A percentile compares a stretch with the other conserved stretches of the same genome.
Evolutionary conservation across 2,888 invertebrate species (phyloP).

Genomic region (Sericinus montela): DNA sequence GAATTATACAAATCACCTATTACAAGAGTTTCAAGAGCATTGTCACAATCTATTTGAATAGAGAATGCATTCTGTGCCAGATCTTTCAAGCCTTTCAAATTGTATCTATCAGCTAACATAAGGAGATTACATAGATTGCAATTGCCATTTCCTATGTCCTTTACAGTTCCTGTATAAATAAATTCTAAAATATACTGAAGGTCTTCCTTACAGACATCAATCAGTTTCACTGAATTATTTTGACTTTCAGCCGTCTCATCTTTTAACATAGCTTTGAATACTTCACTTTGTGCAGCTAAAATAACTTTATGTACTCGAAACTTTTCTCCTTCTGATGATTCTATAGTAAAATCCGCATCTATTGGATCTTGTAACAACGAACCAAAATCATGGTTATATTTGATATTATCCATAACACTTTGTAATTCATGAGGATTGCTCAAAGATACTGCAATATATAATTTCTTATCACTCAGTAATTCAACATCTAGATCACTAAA

Average conservation of each 20-base stretch:
- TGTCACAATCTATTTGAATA: conserved; percentile 47
- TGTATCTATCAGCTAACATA: conserved; percentile 58
- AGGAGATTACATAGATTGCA: conserved; percentile 50
- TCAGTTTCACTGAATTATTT: conserved; percentile 53
- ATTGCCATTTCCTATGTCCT: conserved; percentile 46
- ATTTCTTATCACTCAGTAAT: conserved; percentile 43
- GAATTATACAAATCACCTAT: conserved; percentile 60
- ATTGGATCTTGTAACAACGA: conserved; percentile 52
- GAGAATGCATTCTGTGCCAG: conserved; percentile 48
- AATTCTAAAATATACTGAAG: conserved; percentile 52
- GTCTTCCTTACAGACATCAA: conserved; percentile 57
- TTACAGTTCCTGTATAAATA: conserved; percentile 60
- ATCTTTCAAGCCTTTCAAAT: conserved; percentile 50
- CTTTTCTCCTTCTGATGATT: conserved; percentile 54
- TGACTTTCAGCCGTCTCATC: conserved; percentile 65
- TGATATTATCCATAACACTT: conserved; percentile 34
- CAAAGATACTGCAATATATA: conserved; percentile 50
- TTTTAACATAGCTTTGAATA: conserved; percentile 69
- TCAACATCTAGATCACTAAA: conserved; percentile 55
- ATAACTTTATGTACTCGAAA: conserved; percentile 58
- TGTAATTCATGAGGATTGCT: conserved; percentile 12
- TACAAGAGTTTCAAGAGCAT: conserved; percentile 53
- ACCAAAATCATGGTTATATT: conserved; percentile 48
- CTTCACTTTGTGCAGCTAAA: conserved; percentile 57
- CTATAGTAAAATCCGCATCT: conserved; percentile 60